Base-by-base conservation (phyloP, 1,140 invertebrate species). In the Bombus confusus region DNA sequence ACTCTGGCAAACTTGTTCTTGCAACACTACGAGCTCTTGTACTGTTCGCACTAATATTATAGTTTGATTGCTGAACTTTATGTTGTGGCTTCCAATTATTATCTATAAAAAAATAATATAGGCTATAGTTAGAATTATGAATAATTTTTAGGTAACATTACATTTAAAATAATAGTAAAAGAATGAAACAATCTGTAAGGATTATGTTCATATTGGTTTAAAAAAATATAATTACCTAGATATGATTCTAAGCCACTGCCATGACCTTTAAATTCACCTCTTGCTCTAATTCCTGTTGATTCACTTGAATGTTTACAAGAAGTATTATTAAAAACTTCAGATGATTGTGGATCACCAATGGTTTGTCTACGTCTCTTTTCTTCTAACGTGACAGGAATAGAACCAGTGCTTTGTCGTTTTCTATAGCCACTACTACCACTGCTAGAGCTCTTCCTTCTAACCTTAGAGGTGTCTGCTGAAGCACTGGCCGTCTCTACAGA, bases 401-500 rank as follows among this genome's bases (percentile, higher is more conserved):
- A 88, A 86, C 92, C 90, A 90, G 92, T 94, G 83, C 90, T 94
- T 59, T 95, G 95, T 85, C 95, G 93, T 88, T 95, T 95, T 92
- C 95, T 95, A 87, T 94, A 94, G 73, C 92, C 87, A 71, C 86
- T 92, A 71, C 91, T 89, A 86, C 92, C 90, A 88, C 92, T 92
- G 84, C 91, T 91, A 66, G 86, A 93, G 87, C 92, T 91, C 90
- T 95, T 95, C 91, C 93, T 94, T 91, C 94, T 92, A 81, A 89
- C 82, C 80, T 95, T 95, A 94, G 95, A 95, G 94, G 94, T 93
- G 92, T 94, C 94, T 94, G 95, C 92, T 94, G 94, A 95, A 95
- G 94, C 94, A 94, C 93, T 95, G 92, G 94, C 92, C 94, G 95
- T 95, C 94, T 95, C 94, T 94, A 95, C 95, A 95, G 94, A 95